These are phyloP conservation scores for Diloba caeruleocephala DNA, from an alignment of 2,888 invertebrate genomes.

Conservation along the genomic window DNA sequence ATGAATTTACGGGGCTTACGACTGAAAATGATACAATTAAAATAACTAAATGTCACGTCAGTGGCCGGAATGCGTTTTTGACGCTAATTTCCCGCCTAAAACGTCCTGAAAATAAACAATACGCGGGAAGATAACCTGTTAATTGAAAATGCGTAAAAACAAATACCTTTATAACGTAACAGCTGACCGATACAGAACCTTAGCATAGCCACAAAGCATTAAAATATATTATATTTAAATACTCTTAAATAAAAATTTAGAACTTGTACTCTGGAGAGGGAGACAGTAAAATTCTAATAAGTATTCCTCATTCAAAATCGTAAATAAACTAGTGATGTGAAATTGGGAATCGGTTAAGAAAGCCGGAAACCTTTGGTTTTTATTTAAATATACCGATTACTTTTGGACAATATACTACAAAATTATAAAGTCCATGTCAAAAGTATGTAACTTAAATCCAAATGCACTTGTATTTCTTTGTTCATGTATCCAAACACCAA, in stretches of 20 bases:
- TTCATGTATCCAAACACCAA: too few species aligned
- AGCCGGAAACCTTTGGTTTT: too few species aligned
- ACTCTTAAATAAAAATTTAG: background rate
- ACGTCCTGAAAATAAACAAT: constrained; percentile 67
- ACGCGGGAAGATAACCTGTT: constrained; percentile 69
- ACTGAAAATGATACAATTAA: constrained; percentile 50
- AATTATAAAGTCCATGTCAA: too few species aligned
- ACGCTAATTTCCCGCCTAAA: constrained; percentile 75
- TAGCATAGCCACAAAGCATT: constrained; percentile 57
- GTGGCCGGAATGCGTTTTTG: constrained; percentile 7
- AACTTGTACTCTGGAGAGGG: too few species aligned
- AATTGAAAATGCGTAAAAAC: constrained; percentile 59
- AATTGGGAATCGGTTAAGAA: too few species aligned
- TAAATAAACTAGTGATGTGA: too few species aligned
- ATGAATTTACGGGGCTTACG: constrained; percentile 33
- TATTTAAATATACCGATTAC: too few species aligned
- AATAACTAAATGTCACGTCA: constrained; percentile 7
- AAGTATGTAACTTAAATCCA: too few species aligned
- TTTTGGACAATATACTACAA: too few species aligned
- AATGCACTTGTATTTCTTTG: too few species aligned
- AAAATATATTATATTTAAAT: constrained; percentile 7
- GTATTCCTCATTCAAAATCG: too few species aligned
- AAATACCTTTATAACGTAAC: constrained; percentile 69
- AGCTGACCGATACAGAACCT: constrained; percentile 28
- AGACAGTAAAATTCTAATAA: too few species aligned